Percentiles rank a stretch among this genome's conserved stretches.
phyloP scores from a whole-genome alignment of 2,113 vertebrate species.

The Puffinus mauretanicus region DNA sequence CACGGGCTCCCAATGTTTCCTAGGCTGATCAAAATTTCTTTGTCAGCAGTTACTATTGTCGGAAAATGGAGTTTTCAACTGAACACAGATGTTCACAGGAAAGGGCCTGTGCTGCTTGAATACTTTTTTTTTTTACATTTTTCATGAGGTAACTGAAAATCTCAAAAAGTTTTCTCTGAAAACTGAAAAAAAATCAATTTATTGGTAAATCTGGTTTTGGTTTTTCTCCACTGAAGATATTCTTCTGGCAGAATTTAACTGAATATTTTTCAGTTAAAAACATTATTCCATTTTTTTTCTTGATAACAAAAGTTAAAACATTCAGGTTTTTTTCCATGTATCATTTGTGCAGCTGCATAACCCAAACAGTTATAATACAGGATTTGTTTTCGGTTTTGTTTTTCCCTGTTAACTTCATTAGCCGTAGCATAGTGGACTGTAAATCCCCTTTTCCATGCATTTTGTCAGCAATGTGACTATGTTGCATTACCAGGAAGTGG shows the following conservation, averaged over 20 bases:
- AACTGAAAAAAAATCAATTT: not conserved
- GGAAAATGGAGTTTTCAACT: not conserved
- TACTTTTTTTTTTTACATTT: not conserved
- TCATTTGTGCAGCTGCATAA: not conserved
- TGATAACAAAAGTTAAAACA: not conserved
- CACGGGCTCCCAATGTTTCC: accelerated
- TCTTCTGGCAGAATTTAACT: not conserved
- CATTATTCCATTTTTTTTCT: not conserved
- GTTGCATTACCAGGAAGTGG: not conserved
- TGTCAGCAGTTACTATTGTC: not conserved
- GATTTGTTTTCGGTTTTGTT: not conserved
- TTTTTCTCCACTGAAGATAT: not conserved
- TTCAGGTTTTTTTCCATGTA: not conserved
- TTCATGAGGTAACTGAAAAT: not conserved
- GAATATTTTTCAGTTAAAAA: not conserved
- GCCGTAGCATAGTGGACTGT: not conserved
- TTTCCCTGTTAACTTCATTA: not conserved
- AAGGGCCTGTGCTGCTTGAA: not conserved
- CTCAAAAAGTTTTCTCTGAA: not conserved
- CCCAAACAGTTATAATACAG: not conserved
- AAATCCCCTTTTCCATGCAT: not conserved
- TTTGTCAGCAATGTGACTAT: not conserved
- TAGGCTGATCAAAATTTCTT: not conserved
- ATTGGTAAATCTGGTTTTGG: not conserved
- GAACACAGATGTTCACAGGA: not conserved